A percentile compares a stretch with the other conserved stretches of the same genome.
Conservation (phyloP, 2,113 vertebrate genomes). For the Chlorocebus sabaeus region DNA sequence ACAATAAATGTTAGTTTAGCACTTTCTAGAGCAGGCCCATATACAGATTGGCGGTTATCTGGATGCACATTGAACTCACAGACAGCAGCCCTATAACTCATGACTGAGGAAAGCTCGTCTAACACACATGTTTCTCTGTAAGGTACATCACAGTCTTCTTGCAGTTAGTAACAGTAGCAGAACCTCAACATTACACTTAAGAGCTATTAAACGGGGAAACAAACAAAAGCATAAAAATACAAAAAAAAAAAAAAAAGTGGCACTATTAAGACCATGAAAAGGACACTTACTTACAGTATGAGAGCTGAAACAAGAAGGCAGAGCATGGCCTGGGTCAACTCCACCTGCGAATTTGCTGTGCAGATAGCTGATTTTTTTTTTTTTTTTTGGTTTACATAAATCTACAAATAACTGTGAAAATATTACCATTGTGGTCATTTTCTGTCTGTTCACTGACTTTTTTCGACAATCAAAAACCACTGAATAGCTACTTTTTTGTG, state of each 20-base stretch:
- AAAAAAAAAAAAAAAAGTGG: not conserved
- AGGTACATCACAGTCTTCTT: not conserved
- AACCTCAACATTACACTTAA: not conserved
- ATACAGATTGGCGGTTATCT: not conserved
- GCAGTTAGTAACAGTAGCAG: not conserved
- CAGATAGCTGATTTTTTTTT: not conserved
- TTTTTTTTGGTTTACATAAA: not conserved
- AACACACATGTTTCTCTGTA: not conserved
- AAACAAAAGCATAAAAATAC: not conserved
- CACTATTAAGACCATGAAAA: not conserved
- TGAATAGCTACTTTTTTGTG: not conserved
- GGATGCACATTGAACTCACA: not conserved
- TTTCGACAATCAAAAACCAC: not conserved
- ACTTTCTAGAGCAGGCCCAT: not conserved
- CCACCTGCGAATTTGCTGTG: not conserved
- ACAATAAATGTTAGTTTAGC: not conserved
- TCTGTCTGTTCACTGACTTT: not conserved
- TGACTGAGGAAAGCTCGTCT: not conserved
- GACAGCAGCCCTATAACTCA: not conserved
- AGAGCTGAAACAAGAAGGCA: not conserved
- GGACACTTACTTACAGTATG: not conserved
- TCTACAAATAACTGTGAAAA: not conserved
- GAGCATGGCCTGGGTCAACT: not conserved
- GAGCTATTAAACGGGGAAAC: not conserved
- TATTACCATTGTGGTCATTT: not conserved